A percentile compares a stretch with the other conserved stretches of the same genome.
Evolutionary conservation across 2,888 invertebrate species (phyloP).

Genomic region (Napeogenes inachia): DNA sequence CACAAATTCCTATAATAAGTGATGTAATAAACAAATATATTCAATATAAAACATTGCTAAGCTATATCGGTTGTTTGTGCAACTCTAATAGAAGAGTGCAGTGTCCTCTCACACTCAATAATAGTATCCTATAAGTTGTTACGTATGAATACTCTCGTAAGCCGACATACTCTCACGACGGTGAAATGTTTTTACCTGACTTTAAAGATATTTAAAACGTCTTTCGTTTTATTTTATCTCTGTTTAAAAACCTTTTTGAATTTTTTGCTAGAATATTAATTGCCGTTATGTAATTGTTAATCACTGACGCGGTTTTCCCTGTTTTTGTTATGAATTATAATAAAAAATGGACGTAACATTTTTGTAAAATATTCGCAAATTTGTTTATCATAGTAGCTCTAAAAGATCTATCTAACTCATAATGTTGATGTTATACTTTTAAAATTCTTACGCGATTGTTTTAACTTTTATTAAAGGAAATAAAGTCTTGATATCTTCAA

Average conservation of each 20-base stretch:
- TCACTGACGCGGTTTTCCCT: slow-evolving; percentile 22
- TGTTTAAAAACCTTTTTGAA: not conserved
- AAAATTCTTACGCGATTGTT: no score
- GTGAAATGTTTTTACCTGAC: slow-evolving; percentile 1
- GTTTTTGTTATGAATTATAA: not conserved
- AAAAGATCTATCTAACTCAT: no score
- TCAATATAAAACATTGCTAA: not conserved
- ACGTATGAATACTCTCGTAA: slow-evolving; percentile 20
- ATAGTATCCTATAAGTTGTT: slow-evolving; percentile 16
- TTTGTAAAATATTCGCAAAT: not conserved
- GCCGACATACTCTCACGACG: slow-evolving; percentile 12
- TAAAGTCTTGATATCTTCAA: no score
- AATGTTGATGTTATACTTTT: no score
- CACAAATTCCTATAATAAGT: no score
- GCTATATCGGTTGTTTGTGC: not conserved
- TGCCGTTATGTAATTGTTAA: slow-evolving; percentile 10
- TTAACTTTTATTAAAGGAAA: no score
- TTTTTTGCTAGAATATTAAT: not conserved
- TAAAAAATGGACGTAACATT: not conserved
- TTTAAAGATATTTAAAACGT: not conserved
- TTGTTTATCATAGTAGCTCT: no score
- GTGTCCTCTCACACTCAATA: slow-evolving; percentile 18
- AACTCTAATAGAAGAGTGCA: slow-evolving; percentile 1
- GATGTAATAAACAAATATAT: no score
- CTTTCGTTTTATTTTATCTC: not conserved